Evolutionary conservation across 2,888 invertebrate genomes (phyloP), one percentile per base, ranked within the genome.

Genomic region (Mimas tiliae): DNA sequence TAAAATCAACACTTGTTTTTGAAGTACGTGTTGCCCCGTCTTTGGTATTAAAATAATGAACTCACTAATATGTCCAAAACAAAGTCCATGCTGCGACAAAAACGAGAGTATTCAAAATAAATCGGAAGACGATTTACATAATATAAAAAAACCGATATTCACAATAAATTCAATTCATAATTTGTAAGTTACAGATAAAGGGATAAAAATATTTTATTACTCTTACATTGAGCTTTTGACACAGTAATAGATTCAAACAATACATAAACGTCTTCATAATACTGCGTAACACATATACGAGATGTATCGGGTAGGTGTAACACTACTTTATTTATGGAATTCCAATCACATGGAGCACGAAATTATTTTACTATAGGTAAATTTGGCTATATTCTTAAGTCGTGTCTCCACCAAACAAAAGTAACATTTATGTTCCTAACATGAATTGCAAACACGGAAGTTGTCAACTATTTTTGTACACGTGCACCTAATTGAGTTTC

Each of bases 191-290:
- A 51, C 50, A 62, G 38, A 51, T 67, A 68, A 69, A 69, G 69
- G 70, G 69, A 65, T 38, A 65, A 65, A 55, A 33, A 76, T 78
- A 77, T 55, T 55, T 65, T 16, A 48, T 38, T 58, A 79, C 74
- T 77, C 82, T 82, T 79, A 83, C 79, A 87, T 91, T 90, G 91
- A 91, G 91, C 90, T 87, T 89, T 88, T 85, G 90, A 91, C 90
- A 88, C 86, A 82, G 78, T 81, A 77, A 82, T 78, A 81, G 77
- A 83, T 82, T 82, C 74, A 81, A 86, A 83, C 78, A 76, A 80
- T 73, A 72, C 64, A 68, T 70, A 69, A 78, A 78, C 74, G 72
- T 85, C 82, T 88, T 86, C 79, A 73, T 89, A 90, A 89, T 89
- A 90, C 89, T 89, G 89, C 34, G 65, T 65, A 65, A 65, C 63